phyloP scores from a whole-genome alignment of 2,888 invertebrate genomes.

The Schizaphis graminum region DNA sequence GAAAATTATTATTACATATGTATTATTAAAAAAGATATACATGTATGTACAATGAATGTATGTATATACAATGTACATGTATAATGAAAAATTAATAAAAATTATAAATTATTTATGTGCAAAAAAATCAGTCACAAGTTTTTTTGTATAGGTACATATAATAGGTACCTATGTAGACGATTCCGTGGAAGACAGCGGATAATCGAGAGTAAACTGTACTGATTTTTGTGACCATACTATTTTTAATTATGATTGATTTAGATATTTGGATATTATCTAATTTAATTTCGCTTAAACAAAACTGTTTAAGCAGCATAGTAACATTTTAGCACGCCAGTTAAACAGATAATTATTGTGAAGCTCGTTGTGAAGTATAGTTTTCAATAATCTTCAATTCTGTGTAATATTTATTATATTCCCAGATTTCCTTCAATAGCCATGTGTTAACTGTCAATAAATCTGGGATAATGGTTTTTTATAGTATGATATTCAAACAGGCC shows the following conservation, averaged over 20 bases:
- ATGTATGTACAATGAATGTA: no score
- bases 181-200: no score
- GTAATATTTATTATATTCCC: neutral
- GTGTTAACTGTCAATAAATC: neutral
- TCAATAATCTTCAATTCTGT: neutral
- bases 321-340: neutral
- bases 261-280: neutral
- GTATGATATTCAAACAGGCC: neutral
- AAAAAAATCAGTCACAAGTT: no score
- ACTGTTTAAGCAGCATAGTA: neutral
- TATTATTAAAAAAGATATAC: no score
- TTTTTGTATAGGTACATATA: no score
- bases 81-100: no score
- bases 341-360: neutral
- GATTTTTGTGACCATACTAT: neutral
- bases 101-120: no score
- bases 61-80: no score
- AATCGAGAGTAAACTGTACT: no score
- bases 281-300: neutral
- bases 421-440: neutral
- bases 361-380: neutral
- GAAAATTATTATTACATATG: no score
- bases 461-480: neutral
- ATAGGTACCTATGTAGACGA: no score
- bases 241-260: neutral